phyloP scores from a whole-genome alignment of 2,113 vertebrate genomes.

The Pachyramphus minor region DNA sequence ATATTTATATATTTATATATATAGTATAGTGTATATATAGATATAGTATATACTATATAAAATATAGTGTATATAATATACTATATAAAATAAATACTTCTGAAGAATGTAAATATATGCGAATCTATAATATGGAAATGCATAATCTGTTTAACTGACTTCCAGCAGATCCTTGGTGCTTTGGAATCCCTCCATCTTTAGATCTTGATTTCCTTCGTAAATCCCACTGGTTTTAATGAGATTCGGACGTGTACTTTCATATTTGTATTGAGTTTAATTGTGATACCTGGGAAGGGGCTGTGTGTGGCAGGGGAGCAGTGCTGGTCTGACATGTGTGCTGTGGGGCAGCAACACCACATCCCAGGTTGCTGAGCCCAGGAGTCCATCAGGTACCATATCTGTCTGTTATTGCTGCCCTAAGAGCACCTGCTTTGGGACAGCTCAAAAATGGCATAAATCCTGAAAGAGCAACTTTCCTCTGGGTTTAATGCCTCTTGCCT shows the following conservation, averaged over 20 bases:
- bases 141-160: neutral
- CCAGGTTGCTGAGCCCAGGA: neutral
- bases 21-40: neutral
- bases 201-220: accelerated
- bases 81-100: neutral
- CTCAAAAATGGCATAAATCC: accelerated
- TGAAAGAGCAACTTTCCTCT: neutral
- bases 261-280: neutral
- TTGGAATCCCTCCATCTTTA: neutral
- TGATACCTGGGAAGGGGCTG: accelerated
- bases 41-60: neutral
- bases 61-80: neutral
- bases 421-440: neutral
- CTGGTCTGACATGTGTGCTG: neutral
- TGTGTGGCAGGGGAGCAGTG: accelerated
- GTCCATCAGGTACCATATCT: accelerated
- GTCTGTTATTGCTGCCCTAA: too few relatives aligned
- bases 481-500: neutral
- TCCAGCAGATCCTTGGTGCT: neutral
- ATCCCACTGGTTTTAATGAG: neutral
- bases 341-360: neutral
- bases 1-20: neutral
- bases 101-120: neutral
- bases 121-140: neutral
- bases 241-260: accelerated